Conservation (phyloP, 2,113 vertebrate species). For the Nibea albiflora region DNA sequence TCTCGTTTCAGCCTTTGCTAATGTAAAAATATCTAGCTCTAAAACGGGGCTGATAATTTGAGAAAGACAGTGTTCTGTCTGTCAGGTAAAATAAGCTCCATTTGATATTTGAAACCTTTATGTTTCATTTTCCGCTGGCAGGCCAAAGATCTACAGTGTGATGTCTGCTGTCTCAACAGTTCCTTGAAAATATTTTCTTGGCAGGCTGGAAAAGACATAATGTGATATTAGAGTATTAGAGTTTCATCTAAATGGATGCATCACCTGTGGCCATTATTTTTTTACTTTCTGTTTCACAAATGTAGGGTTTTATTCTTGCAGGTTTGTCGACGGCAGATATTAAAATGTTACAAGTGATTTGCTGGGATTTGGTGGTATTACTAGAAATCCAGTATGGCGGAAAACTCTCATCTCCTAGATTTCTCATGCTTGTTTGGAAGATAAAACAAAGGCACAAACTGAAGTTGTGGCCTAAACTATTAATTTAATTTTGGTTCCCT, state of each 20-base stretch:
- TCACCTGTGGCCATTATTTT: not conserved
- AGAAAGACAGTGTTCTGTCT: not conserved
- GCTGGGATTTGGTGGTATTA: not conserved
- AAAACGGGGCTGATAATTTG: not conserved
- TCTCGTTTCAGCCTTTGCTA: not conserved
- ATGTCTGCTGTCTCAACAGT: constrained; percentile 17
- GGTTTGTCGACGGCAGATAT: not conserved
- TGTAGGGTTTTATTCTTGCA: not conserved
- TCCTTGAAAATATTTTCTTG: constrained; percentile 27
- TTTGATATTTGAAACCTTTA: constrained; percentile 24
- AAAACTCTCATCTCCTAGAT: not conserved
- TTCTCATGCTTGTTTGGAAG: no score
- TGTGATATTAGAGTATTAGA: not conserved
- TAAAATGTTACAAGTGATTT: not conserved
- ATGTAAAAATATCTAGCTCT: not conserved
- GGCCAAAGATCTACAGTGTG: constrained; percentile 10
- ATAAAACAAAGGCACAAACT: not conserved
- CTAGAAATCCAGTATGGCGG: not conserved
- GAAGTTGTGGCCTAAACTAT: not conserved
- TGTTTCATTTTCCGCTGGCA: constrained; percentile 14
- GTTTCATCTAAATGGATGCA: not conserved
- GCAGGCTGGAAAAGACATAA: constrained; percentile 21
- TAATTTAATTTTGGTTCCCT: not conserved
- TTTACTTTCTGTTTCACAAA: not conserved
- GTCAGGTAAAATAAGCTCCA: not conserved